Percentiles rank a stretch among this genome's conserved stretches.
These are phyloP conservation scores for Piezodorus guildinii DNA, from an alignment of 1,140 invertebrate species.

Conservation along the genomic window DNA sequence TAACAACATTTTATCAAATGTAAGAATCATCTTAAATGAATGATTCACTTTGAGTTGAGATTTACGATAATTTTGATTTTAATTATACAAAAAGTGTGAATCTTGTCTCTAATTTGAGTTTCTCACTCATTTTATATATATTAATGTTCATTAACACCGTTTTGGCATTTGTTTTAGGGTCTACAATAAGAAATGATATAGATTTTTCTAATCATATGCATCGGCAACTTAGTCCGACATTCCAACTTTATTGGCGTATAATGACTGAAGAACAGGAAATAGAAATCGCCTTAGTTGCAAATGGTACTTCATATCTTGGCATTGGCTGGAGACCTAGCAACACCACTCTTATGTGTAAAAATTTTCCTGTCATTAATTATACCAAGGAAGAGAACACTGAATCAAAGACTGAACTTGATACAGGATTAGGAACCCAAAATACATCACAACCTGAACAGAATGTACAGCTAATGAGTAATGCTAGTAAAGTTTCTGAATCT, in stretches of 20 bases:
- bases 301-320: conserved; percentile 74
- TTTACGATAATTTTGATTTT: neutral
- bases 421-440: neutral
- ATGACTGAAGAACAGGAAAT: conserved; percentile 67
- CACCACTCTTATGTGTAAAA: conserved; percentile 58
- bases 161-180: conserved; percentile 40
- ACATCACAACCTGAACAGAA: too few relatives aligned
- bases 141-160: neutral
- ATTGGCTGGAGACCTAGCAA: conserved; percentile 67
- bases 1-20: too few relatives aligned
- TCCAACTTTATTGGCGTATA: conserved; percentile 71
- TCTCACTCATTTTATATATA: too few relatives aligned
- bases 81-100: neutral
- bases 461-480: too few relatives aligned
- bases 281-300: conserved; percentile 71
- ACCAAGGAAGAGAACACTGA: neutral
- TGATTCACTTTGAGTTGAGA: too few relatives aligned
- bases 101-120: neutral
- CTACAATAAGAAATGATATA: conserved; percentile 48
- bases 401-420: neutral
- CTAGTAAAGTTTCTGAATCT: too few relatives aligned
- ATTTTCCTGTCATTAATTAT: conserved; percentile 45
- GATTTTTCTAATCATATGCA: conserved; percentile 55
- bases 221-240: conserved; percentile 55
- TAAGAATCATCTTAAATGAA: too few relatives aligned